Percentiles rank a stretch among this genome's conserved stretches.
Evolutionary conservation across 1,140 invertebrate genomes (phyloP).

Genomic region (Cheumatopsyche charites): DNA sequence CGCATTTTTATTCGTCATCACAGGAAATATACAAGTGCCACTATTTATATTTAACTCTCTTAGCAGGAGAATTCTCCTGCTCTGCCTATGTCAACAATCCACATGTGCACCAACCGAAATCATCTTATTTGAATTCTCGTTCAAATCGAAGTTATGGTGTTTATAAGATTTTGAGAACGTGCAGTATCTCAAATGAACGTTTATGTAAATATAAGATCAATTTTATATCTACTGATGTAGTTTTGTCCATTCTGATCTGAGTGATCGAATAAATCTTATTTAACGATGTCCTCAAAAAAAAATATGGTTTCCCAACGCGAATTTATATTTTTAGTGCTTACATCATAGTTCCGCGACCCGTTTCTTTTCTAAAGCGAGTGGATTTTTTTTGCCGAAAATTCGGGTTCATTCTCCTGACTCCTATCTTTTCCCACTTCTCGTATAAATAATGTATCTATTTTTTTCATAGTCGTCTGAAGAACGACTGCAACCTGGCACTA

Average conservation of each 20-base stretch:
- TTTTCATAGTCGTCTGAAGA: neutral
- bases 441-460: neutral
- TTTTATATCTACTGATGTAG: no score
- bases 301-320: constrained; percentile 22
- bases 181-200: no score
- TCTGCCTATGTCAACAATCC: constrained; percentile 27
- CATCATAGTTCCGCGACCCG: constrained; percentile 26
- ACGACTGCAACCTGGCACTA: neutral
- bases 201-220: no score
- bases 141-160: no score
- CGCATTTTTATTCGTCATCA: neutral
- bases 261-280: neutral
- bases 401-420: constrained; percentile 3
- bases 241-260: no score
- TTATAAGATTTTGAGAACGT: no score
- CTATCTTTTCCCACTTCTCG: neutral
- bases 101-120: constrained; percentile 14
- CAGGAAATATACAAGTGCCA: neutral
- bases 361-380: neutral
- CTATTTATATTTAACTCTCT: constrained; percentile 13
- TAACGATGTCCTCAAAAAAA: neutral
- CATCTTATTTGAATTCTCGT: neutral
- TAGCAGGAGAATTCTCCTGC: constrained; percentile 17
- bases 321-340: constrained; percentile 28
- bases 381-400: constrained; percentile 8